A percentile compares a stretch with the other conserved stretches of the same genome.
Conservation (phyloP, 2,888 invertebrate species). For the Rhodophaea formosa region DNA sequence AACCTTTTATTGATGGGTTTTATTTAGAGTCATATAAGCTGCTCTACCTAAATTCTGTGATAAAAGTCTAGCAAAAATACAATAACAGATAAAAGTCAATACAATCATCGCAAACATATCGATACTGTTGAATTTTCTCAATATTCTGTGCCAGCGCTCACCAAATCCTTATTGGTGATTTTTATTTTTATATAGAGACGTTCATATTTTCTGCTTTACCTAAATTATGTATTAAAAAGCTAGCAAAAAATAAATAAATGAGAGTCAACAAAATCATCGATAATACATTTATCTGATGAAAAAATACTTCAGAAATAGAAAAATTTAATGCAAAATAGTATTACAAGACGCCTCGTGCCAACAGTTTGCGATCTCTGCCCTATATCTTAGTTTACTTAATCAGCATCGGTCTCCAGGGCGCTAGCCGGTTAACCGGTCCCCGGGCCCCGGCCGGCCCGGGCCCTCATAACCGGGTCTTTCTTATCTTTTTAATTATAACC, state of each 20-base stretch:
- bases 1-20: no score
- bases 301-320: no score
- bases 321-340: no score
- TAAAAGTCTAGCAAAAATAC: no score
- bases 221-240: no score
- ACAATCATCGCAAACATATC: conserved; percentile 78
- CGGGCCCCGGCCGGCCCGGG: conserved; percentile 44
- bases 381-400: conserved; percentile 80
- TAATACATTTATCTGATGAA: no score
- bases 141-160: conserved; percentile 37
- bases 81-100: no score
- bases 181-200: not conserved
- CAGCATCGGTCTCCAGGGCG: conserved; percentile 70
- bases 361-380: not conserved
- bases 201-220: no score
- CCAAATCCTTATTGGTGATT: not conserved
- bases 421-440: conserved; percentile 71
- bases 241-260: no score
- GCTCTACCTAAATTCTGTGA: no score
- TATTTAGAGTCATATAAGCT: no score
- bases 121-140: conserved; percentile 77
- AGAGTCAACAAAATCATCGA: no score
- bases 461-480: conserved; percentile 69
- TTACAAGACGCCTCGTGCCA: not conserved
- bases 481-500: conserved; percentile 81